phyloP scores from a whole-genome alignment of 64 coral and sea anemone species.

The Platygyra sinensis region DNA sequence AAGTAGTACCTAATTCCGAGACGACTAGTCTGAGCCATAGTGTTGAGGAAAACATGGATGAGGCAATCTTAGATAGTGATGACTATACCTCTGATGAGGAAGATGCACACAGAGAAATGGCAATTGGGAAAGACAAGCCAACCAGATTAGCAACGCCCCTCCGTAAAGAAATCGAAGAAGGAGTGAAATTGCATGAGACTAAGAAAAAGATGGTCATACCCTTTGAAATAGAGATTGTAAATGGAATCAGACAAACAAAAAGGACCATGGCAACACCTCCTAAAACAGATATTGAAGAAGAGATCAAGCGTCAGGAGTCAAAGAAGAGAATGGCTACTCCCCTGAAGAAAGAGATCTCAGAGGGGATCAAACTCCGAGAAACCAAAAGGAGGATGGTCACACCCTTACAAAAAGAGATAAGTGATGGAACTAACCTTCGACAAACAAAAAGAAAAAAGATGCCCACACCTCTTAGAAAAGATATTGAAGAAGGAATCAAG shows the following conservation, averaged over 20 bases:
- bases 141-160: constrained; percentile 52
- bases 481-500: too few species aligned
- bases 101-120: neutral
- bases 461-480: too few species aligned
- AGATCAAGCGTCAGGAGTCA: too few species aligned
- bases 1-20: neutral
- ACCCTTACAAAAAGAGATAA: constrained; percentile 59
- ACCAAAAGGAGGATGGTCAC: constrained; percentile 41
- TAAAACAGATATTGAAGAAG: too few species aligned
- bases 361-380: too few species aligned
- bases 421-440: constrained; percentile 27
- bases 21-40: neutral
- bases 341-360: too few species aligned
- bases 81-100: constrained; percentile 40
- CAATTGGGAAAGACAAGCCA: neutral
- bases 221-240: constrained; percentile 64
- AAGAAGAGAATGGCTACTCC: too few species aligned
- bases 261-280: constrained; percentile 10
- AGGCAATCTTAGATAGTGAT: constrained; percentile 28
- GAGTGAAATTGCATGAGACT: constrained; percentile 56
- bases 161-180: constrained; percentile 47
- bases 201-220: constrained; percentile 64
- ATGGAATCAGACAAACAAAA: constrained; percentile 73
- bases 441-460: constrained; percentile 39
- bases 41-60: neutral